These are phyloP conservation scores for Nemurella pictetii DNA, from an alignment of 2,888 invertebrate species.

Conservation along the genomic window DNA sequence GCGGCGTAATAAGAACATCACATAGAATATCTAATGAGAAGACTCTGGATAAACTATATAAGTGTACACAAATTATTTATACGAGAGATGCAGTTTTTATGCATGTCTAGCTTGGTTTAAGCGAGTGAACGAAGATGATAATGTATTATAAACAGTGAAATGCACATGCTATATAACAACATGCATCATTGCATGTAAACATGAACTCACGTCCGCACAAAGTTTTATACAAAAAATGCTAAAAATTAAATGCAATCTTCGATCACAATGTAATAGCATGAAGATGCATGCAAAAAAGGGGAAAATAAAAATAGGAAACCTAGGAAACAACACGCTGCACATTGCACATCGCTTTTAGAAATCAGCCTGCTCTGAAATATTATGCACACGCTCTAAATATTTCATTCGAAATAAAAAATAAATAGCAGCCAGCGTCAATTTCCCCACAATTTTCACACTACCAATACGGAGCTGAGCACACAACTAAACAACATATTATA, in stretches of 20 bases:
- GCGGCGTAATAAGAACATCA: not conserved
- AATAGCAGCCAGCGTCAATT: not conserved
- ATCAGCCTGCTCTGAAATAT: not conserved
- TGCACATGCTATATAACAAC: slow-evolving; percentile 8
- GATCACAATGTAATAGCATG: not conserved
- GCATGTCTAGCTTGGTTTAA: not conserved
- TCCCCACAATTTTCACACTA: not conserved
- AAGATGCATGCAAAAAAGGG: not conserved
- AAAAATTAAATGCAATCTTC: not conserved
- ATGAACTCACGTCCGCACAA: slow-evolving; percentile 9
- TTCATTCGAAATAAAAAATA: not conserved
- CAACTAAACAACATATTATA: not conserved
- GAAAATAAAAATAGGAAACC: not conserved
- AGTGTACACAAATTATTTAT: not conserved
- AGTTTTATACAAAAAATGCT: slow-evolving; percentile 7
- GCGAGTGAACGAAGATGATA: not conserved
- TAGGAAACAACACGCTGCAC: not conserved
- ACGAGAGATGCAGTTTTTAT: slow-evolving; percentile 1
- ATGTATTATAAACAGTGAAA: slow-evolving; percentile 1
- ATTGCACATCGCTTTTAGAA: not conserved
- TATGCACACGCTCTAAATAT: not conserved
- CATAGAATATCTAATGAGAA: slow-evolving; percentile 11
- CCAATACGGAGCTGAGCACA: not conserved
- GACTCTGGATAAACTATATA: not conserved
- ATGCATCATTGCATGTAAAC: slow-evolving; percentile 28